Base-by-base conservation (phyloP, 2,888 invertebrate species). In the Nemotelus pantherinus region DNA sequence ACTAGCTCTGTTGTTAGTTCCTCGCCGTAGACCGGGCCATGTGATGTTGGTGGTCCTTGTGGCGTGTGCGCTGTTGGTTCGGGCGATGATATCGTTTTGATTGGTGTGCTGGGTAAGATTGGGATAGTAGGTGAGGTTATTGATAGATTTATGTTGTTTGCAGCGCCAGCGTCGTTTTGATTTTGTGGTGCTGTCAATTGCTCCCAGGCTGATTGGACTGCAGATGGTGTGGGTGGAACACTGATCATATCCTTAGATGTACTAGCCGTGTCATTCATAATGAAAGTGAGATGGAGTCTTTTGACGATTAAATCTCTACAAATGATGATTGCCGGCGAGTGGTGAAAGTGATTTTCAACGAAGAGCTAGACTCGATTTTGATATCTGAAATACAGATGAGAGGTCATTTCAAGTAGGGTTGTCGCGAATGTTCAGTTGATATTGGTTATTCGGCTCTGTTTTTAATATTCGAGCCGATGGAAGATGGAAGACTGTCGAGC, bases 1-100 rank as follows among this genome's bases (percentile, higher is more conserved):
- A 91, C 86, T 4, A 87, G 79, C 78, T 87, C 87, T 0, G 85
- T 84, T 3, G 86, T 86, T 25, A 87, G 79, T 79, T 87, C 87
- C 79, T 87, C 87, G 2, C 87, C 87, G 80, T 86, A 87, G 0
- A 82, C 82, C 0, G 85, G 84, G 0, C 82, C 81, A 55, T 82
- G 82, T 63, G 79, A 63, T 43, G 74, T 74, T 2, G 86, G 86
- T 7, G 86, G 84, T 1, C 86, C 86, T 53, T 86, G 87, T 3
- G 87, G 87, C 7, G 87, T 87, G 76, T 86, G 86, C 7, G 85
- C 85, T 77, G 85, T 82, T 39, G 82, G 82, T 48, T 87, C 86
- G 2, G 85, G 84, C 7, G 86, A 83, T 2, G 83, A 80, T n/a
- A 83, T 83, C 6, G 84, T 78, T 78, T 87, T 87, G 39, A 85